Conservation (phyloP, 2,888 invertebrate species). For the Norana najaformis region DNA sequence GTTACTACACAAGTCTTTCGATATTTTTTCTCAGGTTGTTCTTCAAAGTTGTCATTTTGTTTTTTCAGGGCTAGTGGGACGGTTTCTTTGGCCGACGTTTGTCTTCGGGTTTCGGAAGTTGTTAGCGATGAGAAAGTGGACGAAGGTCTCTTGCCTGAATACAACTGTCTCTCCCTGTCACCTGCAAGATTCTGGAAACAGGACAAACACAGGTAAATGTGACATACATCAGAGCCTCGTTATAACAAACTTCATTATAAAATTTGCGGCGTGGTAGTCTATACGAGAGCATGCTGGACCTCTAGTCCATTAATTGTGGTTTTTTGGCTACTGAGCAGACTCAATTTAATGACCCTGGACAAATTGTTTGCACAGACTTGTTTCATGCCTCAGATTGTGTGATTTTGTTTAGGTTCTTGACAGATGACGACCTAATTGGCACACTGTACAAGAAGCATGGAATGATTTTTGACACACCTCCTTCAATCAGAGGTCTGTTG, state of each 20-base stretch:
- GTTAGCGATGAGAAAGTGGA: conserved; percentile 50
- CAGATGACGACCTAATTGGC: conserved; percentile 54
- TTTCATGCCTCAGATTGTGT: not conserved
- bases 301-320: too few relatives aligned
- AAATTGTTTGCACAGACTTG: too few relatives aligned
- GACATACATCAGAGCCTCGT: too few relatives aligned
- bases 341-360: too few relatives aligned
- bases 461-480: conserved; percentile 53
- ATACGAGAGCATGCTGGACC: too few relatives aligned
- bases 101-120: conserved; percentile 73
- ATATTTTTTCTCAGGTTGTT: not conserved
- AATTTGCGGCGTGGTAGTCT: too few relatives aligned
- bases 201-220: conserved; percentile 41
- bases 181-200: conserved; percentile 87
- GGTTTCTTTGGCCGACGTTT: conserved; percentile 74
- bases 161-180: conserved; percentile 85
- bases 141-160: conserved; percentile 74
- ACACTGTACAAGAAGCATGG: conserved; percentile 54
- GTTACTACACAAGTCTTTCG: not conserved
- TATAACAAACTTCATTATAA: too few relatives aligned
- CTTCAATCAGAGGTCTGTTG: conserved; percentile 53
- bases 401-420: conserved; percentile 48
- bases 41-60: conserved; percentile 15
- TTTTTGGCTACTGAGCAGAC: too few relatives aligned
- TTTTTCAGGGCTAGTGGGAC: conserved; percentile 27